These are phyloP conservation scores for Tachystola acroxantha DNA, from an alignment of 2,888 invertebrate genomes.

Conservation along the genomic window DNA sequence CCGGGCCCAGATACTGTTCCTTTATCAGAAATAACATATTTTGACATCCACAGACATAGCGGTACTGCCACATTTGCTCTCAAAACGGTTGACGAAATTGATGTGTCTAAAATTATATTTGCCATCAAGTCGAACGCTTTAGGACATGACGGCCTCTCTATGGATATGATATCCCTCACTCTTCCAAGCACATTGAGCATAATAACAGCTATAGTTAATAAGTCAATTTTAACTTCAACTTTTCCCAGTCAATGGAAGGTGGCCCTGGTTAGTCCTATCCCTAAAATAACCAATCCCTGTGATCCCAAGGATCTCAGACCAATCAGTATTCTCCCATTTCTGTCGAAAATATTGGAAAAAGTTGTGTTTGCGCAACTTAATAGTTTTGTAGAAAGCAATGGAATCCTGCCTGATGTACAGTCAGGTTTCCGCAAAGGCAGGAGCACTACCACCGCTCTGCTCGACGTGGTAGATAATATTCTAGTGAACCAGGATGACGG, in stretches of 20 bases:
- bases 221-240: neutral
- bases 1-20: neutral
- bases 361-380: conserved; percentile 7
- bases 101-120: neutral
- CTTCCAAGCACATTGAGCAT: neutral
- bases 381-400: conserved; percentile 1
- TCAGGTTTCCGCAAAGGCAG: conserved; percentile 9
- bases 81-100: neutral
- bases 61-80: neutral
- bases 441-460: conserved; percentile 9
- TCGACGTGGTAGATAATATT: conserved; percentile 8
- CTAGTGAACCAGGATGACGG: conserved; percentile 2
- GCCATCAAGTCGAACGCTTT: neutral
- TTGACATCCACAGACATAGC: neutral
- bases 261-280: neutral
- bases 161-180: neutral
- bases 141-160: neutral
- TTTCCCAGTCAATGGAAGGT: conserved; percentile 1
- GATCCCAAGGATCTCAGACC: conserved; percentile 5
- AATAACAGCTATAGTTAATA: conserved; percentile 1
- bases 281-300: neutral
- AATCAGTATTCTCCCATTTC: conserved; percentile 8
- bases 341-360: conserved; percentile 14
- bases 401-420: conserved; percentile 7
- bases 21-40: neutral